Evolutionary conservation across 1,140 invertebrate species (phyloP), one percentile per base, ranked within the genome.

Genomic region (Lepidurus apus): DNA sequence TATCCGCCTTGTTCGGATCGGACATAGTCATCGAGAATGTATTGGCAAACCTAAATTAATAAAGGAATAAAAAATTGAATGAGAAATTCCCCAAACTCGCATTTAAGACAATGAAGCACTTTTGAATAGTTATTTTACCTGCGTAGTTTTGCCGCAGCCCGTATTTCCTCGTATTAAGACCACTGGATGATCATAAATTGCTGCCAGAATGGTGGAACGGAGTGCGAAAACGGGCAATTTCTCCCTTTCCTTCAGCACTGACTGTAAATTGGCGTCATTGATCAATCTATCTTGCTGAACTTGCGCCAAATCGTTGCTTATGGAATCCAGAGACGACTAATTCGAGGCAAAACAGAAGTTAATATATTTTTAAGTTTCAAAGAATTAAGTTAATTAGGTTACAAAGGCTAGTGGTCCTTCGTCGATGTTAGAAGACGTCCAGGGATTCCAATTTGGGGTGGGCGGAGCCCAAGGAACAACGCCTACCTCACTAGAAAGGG

Each of bases 391-490:
- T 65, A n/a, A 76, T 34, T 34, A 44, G 84, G 84, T 85, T 84
- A 90, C 89, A 9, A 88, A 89, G 2, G 96, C 93, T 73, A 98
- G 85, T 10, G 93, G 94, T 76, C 92, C 95, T 83, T 97, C 95
- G 82, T 98, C 97, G 82, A 98, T 97, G 84, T 98, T 98, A 82
- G 93, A 95, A 0, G 90, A 91, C 42, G 90, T 92, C 96, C 96
- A 98, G 9, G 96, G 91, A 86, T 99, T 97, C 96, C 97, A 99
- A 85, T 99, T 99, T 11, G 89, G 89, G 80, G 93, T 90, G 0
- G 97, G 96, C 1, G 98, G 97, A 1, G 95, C 94, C 97, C 97
- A 99, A 3, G 95, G 91, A 17, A 99, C 94, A 0, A 97, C 93
- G 13, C 93, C 93, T 26, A 87, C 89, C 21, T 86, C 83, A 76